Evolutionary conservation across 2,888 invertebrate species (phyloP).

Genomic region (Drosophila kuntzei): DNA sequence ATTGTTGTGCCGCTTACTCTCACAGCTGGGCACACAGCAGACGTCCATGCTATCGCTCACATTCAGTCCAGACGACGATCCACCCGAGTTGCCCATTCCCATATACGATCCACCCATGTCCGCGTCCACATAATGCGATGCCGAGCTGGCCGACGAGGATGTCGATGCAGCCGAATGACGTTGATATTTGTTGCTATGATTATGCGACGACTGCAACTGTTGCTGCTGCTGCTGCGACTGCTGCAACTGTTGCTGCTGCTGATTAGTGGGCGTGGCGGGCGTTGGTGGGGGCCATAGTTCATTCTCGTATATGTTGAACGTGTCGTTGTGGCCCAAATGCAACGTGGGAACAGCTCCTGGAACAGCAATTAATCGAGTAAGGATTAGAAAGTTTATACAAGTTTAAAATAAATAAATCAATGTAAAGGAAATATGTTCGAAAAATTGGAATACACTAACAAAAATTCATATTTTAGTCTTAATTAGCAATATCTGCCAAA

Average conservation of each 20-base stretch:
- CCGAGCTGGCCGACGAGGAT: conserved; percentile 72
- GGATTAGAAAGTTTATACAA: not conserved
- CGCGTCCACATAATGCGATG: conserved; percentile 68
- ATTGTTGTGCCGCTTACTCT: conserved; percentile 80
- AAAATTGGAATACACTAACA: too few relatives aligned
- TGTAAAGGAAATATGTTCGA: too few relatives aligned
- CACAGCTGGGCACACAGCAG: conserved; percentile 81
- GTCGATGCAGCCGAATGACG: conserved; percentile 73
- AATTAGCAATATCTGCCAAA: too few relatives aligned
- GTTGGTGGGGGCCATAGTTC: conserved; percentile 81
- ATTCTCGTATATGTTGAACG: conserved; percentile 82
- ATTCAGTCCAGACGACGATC: conserved; percentile 52
- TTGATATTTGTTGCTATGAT: conserved; percentile 61
- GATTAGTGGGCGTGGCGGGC: conserved; percentile 45
- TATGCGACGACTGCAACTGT: conserved; percentile 39
- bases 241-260: conserved; percentile 43
- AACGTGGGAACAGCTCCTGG: conserved; percentile 81
- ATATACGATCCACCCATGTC: conserved; percentile 56
- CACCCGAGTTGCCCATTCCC: conserved; percentile 35
- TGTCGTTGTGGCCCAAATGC: conserved; percentile 81
- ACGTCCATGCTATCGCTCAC: conserved; percentile 74
- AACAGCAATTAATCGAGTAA: not conserved
- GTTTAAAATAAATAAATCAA: too few relatives aligned
- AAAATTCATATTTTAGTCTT: too few relatives aligned
- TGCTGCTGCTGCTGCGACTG: conserved; percentile 37